A percentile compares a stretch with the other conserved stretches of the same genome.
Conservation (phyloP, 2,888 invertebrate genomes). For the Xestia c-nigrum region DNA sequence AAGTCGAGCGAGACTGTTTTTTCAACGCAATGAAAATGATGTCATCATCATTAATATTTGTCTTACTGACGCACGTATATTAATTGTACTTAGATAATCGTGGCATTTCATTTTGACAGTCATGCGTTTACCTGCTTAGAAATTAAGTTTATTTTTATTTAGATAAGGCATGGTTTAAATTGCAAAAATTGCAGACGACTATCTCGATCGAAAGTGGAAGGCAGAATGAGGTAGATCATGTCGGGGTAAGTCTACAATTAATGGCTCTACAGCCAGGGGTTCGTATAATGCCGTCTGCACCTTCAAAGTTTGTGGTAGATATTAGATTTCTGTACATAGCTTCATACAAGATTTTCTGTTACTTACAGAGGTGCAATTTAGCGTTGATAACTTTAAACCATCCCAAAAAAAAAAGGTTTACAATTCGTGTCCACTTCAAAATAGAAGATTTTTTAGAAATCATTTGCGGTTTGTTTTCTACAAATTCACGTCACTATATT, state of each 20-base stretch:
- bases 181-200: neutral
- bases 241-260: neutral
- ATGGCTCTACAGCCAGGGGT: no score
- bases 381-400: neutral
- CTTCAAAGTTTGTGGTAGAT: neutral
- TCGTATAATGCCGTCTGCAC: neutral
- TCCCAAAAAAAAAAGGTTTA: neutral
- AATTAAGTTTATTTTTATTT: neutral
- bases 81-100: slow-evolving; percentile 23
- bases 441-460: neutral
- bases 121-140: neutral
- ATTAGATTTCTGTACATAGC: neutral
- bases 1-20: slow-evolving; percentile 31
- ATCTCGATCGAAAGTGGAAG: neutral
- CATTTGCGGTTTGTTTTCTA: neutral
- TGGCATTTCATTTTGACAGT: slow-evolving; percentile 22
- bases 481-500: neutral
- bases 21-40: slow-evolving; percentile 27
- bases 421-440: neutral
- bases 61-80: slow-evolving; percentile 40
- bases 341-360: no score
- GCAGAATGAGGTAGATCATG: neutral
- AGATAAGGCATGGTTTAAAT: neutral
- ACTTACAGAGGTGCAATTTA: neutral
- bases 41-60: slow-evolving; percentile 31